Evolutionary conservation across 2,113 vertebrate species (phyloP).

Genomic region (Thermophis baileyi): DNA sequence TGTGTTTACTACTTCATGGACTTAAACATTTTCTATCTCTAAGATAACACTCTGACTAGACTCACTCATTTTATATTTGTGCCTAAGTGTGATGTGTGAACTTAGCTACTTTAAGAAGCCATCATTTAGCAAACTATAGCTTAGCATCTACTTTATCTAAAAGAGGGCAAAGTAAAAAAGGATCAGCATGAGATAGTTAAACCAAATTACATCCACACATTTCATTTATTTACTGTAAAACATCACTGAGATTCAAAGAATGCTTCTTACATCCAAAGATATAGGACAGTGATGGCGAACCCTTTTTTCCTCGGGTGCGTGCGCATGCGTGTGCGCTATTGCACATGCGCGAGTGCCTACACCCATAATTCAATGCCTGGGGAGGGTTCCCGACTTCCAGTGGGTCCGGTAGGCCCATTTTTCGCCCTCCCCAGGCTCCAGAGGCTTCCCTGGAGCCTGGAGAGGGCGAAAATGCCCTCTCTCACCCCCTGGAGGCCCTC

Average conservation of each 20-base stretch:
- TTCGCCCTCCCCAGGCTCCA: no score
- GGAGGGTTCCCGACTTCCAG: no score
- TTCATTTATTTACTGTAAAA: not conserved
- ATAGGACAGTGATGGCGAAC: no score
- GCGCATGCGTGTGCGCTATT: no score
- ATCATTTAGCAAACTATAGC: not conserved
- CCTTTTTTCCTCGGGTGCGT: no score
- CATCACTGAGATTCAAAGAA: not conserved
- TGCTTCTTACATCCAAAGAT: not conserved
- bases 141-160: not conserved
- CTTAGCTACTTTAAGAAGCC: not conserved
- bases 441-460: no score
- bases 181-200: not conserved
- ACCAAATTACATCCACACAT: not conserved
- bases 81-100: not conserved
- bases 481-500: no score
- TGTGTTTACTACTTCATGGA: not conserved
- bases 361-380: no score
- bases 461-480: no score
- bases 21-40: not conserved
- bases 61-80: not conserved
- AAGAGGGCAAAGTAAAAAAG: not conserved
- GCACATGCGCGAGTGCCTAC: no score
- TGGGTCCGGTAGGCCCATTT: no score
- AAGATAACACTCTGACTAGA: not conserved